Percentiles rank a stretch among this genome's conserved stretches.
Conservation (phyloP, 2,888 invertebrate genomes). For the Epirrhoe tristata region DNA sequence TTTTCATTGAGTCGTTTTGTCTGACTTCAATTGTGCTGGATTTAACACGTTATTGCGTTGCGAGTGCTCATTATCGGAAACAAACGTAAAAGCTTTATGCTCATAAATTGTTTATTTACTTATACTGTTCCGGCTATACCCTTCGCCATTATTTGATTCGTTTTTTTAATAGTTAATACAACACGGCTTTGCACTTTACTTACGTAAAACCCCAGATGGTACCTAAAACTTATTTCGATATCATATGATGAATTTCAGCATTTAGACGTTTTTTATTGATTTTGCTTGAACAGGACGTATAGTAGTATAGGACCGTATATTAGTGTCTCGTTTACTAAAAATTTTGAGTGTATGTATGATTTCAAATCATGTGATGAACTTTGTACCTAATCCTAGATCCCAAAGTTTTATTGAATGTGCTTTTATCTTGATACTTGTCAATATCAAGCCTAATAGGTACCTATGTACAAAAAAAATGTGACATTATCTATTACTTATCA, state of each 20-base stretch:
- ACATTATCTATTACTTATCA: too few species aligned
- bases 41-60: conserved; percentile 8
- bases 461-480: too few species aligned
- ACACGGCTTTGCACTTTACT: conserved; percentile 45
- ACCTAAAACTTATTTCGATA: conserved; percentile 18
- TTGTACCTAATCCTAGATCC: too few species aligned
- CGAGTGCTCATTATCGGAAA: conserved; percentile 23
- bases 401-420: too few species aligned
- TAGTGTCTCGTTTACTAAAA: too few species aligned
- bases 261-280: neutral
- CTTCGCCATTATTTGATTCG: conserved; percentile 34
- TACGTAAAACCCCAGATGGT: too few species aligned
- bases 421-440: too few species aligned
- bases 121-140: conserved; percentile 26
- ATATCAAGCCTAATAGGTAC: too few species aligned
- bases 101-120: conserved; percentile 27
- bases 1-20: neutral
- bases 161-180: conserved; percentile 30
- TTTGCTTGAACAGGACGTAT: too few species aligned
- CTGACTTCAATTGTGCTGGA: conserved; percentile 1
- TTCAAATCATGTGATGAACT: too few species aligned
- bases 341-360: too few species aligned
- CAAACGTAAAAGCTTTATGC: conserved; percentile 24
- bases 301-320: too few species aligned
- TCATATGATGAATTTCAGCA: conserved; percentile 2